Evolutionary conservation across 2,797 vertebrate genomes (phyloP).

Genomic region (Cyclopterus lumpus): DNA sequence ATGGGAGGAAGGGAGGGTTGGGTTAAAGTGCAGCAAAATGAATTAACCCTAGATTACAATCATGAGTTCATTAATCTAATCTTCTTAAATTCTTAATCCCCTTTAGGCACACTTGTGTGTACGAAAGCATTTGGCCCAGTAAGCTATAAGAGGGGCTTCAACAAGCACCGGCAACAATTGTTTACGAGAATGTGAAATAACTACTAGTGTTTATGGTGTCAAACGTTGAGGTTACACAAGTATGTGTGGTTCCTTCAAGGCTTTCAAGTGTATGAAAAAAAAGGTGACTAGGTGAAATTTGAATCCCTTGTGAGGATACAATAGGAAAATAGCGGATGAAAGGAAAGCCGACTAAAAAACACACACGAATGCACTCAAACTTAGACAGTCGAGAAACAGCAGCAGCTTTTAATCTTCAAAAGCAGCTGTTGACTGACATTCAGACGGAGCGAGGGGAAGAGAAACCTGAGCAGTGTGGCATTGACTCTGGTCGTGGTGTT

Average conservation of each 20-base stretch:
- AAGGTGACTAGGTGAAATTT: conserved; percentile 18
- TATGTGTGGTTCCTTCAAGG: not conserved
- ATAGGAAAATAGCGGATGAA: conserved; percentile 2
- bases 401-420: conserved; percentile 68
- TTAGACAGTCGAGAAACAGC: conserved; percentile 39
- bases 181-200: conserved; percentile 30
- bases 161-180: conserved; percentile 10
- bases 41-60: conserved; percentile 79
- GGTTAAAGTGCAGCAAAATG: conserved; percentile 70
- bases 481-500: conserved; percentile 34
- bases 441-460: conserved; percentile 33
- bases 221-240: conserved; percentile 31
- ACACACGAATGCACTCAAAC: conserved; percentile 23
- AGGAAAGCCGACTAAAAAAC: conserved; percentile 23
- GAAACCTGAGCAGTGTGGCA: conserved; percentile 66
- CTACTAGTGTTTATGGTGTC: conserved; percentile 33
- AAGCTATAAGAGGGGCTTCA: conserved; percentile 26
- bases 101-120: conserved; percentile 71
- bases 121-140: conserved; percentile 61
- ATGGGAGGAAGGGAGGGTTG: conserved; percentile 19
- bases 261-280: not conserved
- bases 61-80: conserved; percentile 80
- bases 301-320: conserved; percentile 21
- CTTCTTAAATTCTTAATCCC: conserved; percentile 74
- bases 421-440: conserved; percentile 70